Percentiles rank a stretch among this genome's conserved stretches.
Evolutionary conservation across 2,888 invertebrate species (phyloP).

Genomic region (Limnephilus lunatus): DNA sequence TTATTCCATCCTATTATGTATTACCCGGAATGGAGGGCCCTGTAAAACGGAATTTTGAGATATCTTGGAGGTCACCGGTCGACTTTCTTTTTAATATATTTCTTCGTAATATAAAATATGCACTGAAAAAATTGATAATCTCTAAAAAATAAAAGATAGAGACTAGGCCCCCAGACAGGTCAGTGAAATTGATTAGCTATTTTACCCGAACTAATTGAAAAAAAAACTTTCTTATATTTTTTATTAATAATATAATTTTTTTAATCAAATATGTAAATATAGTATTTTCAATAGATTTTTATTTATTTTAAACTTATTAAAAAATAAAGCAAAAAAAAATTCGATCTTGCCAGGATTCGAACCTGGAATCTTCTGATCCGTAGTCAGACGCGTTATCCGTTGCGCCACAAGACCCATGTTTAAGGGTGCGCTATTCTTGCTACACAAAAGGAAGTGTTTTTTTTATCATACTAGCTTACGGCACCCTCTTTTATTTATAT

Average conservation of each 20-base stretch:
- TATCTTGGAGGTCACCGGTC: not conserved
- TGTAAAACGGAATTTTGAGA: not conserved
- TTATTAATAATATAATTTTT: too few relatives aligned
- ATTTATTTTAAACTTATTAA: not conserved
- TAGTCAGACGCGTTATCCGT: constrained; percentile 85
- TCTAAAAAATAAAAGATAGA: too few relatives aligned
- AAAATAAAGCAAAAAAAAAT: constrained; percentile 24
- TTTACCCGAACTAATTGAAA: too few relatives aligned
- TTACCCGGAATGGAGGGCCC: not conserved
- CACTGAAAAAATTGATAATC: too few relatives aligned
- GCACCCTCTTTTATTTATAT: too few relatives aligned
- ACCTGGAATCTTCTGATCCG: constrained; percentile 84
- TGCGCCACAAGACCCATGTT: constrained; percentile 77
- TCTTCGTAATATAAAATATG: not conserved
- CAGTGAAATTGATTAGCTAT: too few relatives aligned
- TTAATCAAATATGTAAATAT: too few relatives aligned
- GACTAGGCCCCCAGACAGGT: too few relatives aligned
- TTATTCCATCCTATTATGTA: not conserved
- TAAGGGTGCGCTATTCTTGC: not conserved
- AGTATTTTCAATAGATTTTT: not conserved
- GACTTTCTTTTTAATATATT: too few relatives aligned
- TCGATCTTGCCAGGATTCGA: constrained; percentile 79
- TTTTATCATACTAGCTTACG: too few relatives aligned
- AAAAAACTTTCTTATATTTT: too few relatives aligned
- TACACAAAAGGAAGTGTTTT: not conserved